These are phyloP conservation scores for Acrocephalus kingi DNA, from an alignment of 2,113 vertebrate genomes.

Conservation along the genomic window DNA sequence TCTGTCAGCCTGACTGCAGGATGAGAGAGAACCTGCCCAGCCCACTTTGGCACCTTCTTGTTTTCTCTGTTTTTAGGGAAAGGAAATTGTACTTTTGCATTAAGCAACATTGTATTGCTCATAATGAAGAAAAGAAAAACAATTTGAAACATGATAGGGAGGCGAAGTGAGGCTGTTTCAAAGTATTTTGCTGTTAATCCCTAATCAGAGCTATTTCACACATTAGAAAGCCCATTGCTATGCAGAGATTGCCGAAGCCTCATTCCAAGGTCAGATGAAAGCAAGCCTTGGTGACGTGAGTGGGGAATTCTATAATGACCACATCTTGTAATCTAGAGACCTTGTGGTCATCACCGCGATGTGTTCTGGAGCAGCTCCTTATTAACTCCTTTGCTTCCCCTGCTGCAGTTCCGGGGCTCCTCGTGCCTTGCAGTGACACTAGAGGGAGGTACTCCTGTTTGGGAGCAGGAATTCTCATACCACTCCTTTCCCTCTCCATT, in stretches of 20 bases:
- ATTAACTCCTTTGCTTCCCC: slow-evolving; percentile 24
- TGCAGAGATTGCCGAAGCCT: slow-evolving; percentile 28
- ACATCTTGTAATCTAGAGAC: slow-evolving; percentile 59
- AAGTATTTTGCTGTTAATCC: neutral
- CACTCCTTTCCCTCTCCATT: neutral
- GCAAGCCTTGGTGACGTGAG: slow-evolving; percentile 20
- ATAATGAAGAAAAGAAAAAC: slow-evolving; percentile 35
- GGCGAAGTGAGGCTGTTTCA: neutral
- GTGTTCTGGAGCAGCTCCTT: neutral
- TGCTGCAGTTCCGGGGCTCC: neutral
- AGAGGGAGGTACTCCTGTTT: neutral
- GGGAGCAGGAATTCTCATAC: neutral
- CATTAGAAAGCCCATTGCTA: slow-evolving; percentile 42
- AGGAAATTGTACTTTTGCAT: neutral
- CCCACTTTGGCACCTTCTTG: neutral
- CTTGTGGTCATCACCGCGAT: slow-evolving; percentile 31
- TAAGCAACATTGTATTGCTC: slow-evolving; percentile 28
- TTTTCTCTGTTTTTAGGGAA: slow-evolving; percentile 4
- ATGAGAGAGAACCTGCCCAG: neutral
- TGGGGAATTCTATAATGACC: slow-evolving; percentile 42
- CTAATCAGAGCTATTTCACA: slow-evolving; percentile 23
- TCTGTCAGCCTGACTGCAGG: neutral
- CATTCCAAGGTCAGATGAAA: slow-evolving; percentile 47
- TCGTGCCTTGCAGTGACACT: neutral
- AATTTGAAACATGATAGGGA: neutral